Evolutionary conservation across 2,888 invertebrate species (phyloP).

Genomic region (Drosophila subquinaria): DNA sequence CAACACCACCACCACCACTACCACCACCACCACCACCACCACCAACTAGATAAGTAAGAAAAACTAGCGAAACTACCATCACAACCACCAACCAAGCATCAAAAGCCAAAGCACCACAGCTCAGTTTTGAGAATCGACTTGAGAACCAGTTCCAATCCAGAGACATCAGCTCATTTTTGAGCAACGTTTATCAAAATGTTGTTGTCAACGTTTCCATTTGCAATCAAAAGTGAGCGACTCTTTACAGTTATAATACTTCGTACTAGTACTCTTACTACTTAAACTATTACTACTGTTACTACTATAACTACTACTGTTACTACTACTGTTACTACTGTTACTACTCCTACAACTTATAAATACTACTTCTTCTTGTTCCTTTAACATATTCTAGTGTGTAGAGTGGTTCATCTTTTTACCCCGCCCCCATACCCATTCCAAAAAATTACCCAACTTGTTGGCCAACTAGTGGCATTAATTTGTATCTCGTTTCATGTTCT

Average conservation of each 20-base stretch:
- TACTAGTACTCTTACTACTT: conserved; percentile 3
- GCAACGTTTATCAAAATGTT: conserved; percentile 65
- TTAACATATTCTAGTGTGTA: conserved; percentile 27
- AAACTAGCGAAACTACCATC: conserved; percentile 10
- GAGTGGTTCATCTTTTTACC: conserved; percentile 21
- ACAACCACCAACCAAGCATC: conserved; percentile 18
- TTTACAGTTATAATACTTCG: conserved; percentile 22
- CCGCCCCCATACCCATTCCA: not conserved
- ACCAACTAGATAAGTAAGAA: conserved; percentile 40
- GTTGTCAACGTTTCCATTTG: conserved; percentile 61
- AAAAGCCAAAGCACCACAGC: conserved; percentile 13
- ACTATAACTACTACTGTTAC: not conserved
- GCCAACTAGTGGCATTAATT: conserved; percentile 53
- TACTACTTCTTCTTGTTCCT: conserved; percentile 17
- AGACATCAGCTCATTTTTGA: conserved; percentile 27
- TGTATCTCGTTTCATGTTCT: conserved; percentile 33
- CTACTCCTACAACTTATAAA: conserved; percentile 4
- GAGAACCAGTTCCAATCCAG: conserved; percentile 32
- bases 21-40: conserved; percentile 22
- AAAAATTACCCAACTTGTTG: conserved; percentile 22
- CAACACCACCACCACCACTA: conserved; percentile 24
- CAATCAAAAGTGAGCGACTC: conserved; percentile 68
- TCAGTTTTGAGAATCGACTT: conserved; percentile 37
- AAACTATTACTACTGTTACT: conserved; percentile 13
- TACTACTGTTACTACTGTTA: conserved; percentile 19